Evolutionary conservation across 2,113 vertebrate species (phyloP), one percentile per base, ranked within the genome.

Genomic region (Pollachius pollachius): DNA sequence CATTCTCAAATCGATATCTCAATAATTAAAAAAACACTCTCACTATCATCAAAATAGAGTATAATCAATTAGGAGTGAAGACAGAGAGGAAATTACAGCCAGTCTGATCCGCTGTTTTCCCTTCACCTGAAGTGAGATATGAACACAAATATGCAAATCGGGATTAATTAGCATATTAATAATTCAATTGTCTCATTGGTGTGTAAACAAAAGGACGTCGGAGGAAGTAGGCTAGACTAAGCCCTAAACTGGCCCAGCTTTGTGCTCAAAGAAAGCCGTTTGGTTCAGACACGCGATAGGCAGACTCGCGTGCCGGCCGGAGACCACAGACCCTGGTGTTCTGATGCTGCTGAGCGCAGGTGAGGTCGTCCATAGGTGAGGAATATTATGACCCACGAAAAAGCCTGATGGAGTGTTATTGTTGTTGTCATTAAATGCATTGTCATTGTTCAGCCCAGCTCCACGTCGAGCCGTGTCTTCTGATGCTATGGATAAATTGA

Each of bases 121-220:
- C 1, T 17, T 21, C 37, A 66, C 21, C 12, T 27, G 73, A 52
- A 48, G 17, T n/a, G 11, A 4, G 52, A 61, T 67, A 61, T 67
- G 57, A 81, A 56, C 57, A 66, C 65, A 74, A 74, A 76, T 66
- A 70, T 78, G 80, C 65, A 64, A 68, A 83, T 77, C 48, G 19
- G 23, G 54, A 67, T 67, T 68, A 78, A 84, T 78, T 78, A 76
- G 18, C 74, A 83, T 84, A 70, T 81, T 71, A 81, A 81, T 84
- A 56, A 62, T n/a, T 74, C 30, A 76, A 69, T 76, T 73, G n/a
- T 58, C 52, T 63, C 65, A 73, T 70, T 73, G 56, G 15, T 54
- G 57, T 64, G 30, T 60, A 25, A 73, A 76, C 61, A 58, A 23
- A 75, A 67, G 9, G 19, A 61, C 16, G 34, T 70, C 52, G 58